phyloP scores from a whole-genome alignment of 2,113 vertebrate species.

The Empidonax traillii region DNA sequence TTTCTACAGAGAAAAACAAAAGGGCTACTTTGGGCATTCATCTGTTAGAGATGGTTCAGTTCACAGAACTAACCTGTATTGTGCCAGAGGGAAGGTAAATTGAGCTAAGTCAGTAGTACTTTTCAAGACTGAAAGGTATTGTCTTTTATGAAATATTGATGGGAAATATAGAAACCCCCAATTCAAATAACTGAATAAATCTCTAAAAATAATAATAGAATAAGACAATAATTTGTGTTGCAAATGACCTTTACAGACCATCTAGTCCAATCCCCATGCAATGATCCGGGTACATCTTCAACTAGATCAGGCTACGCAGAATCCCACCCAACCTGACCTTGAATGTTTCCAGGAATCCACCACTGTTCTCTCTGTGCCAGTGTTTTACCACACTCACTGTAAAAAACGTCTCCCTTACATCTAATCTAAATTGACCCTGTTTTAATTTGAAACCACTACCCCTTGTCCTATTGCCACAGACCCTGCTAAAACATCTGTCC shows the following conservation, averaged over 20 bases:
- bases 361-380: not conserved
- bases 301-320: fast-evolving
- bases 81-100: not conserved
- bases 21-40: not conserved
- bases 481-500: not conserved
- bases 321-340: not conserved
- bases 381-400: not conserved
- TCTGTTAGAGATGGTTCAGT: not conserved
- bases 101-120: not conserved
- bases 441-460: not conserved
- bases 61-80: not conserved
- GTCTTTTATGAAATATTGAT: not conserved
- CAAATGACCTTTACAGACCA: not conserved
- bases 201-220: not conserved
- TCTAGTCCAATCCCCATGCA: not conserved
- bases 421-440: not conserved
- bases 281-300: not conserved
- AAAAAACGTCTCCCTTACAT: not conserved
- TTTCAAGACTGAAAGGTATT: not conserved
- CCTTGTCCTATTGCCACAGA: not conserved
- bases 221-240: not conserved
- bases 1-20: not conserved
- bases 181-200: not conserved
- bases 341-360: not conserved
- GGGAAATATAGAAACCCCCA: not conserved